A percentile compares a stretch with the other conserved stretches of the same genome.
Conservation (phyloP, 2,888 invertebrate genomes). For the Thymelicus sylvestris region DNA sequence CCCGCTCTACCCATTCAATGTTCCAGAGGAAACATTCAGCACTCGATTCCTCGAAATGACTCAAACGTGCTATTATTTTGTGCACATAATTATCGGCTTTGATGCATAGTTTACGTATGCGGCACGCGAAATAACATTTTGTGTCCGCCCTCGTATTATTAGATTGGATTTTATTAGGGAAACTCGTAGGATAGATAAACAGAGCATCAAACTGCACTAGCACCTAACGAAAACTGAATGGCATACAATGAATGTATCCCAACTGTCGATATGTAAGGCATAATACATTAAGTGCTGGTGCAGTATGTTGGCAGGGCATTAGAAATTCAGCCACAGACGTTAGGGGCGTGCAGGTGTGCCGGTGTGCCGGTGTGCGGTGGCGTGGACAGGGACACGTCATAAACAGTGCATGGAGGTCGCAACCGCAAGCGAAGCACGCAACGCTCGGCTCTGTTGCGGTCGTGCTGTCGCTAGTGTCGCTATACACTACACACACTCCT, state of each 20-base stretch:
- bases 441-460: constrained; percentile 61
- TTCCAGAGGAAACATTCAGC: constrained; percentile 72
- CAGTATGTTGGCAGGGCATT: not conserved
- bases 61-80: constrained; percentile 57
- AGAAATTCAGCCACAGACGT: constrained; percentile 21
- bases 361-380: constrained; percentile 28
- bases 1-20: constrained; percentile 59
- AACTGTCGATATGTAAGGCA: not conserved
- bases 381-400: constrained; percentile 47
- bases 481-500: constrained; percentile 22
- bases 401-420: constrained; percentile 49
- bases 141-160: not conserved
- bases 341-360: constrained; percentile 2
- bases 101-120: constrained; percentile 25
- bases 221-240: too few relatives aligned
- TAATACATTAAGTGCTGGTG: not conserved
- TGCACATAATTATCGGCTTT: constrained; percentile 6
- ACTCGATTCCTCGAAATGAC: constrained; percentile 60
- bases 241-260: too few relatives aligned
- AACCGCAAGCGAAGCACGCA: constrained; percentile 54
- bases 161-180: not conserved
- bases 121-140: constrained; percentile 18
- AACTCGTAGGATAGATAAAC: not conserved
- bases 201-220: too few relatives aligned
- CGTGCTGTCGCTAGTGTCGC: constrained; percentile 40